Conservation (phyloP, 2,888 invertebrate species). For the Torymus texanus region DNA sequence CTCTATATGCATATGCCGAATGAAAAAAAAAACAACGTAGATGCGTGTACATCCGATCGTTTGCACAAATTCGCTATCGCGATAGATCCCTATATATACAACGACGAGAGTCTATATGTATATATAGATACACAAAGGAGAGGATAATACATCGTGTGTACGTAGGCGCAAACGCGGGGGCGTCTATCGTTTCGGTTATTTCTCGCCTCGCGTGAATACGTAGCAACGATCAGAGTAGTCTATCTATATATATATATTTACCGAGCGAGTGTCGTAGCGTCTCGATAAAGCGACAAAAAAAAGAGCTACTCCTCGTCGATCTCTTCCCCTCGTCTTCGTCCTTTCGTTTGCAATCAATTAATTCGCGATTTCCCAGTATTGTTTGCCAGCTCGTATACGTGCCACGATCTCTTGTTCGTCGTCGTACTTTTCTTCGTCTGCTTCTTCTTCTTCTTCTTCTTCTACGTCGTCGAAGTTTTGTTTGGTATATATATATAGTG, state of each 20-base stretch:
- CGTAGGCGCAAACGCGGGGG: slow-evolving; percentile 28
- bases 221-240: too few species aligned
- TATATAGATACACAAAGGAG: not conserved
- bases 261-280: too few species aligned
- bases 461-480: not conserved
- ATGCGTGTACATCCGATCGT: too few species aligned
- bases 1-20: too few species aligned
- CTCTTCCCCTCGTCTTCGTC: too few species aligned
- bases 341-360: slow-evolving; percentile 32
- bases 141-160: not conserved
- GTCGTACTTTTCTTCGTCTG: slow-evolving; percentile 8
- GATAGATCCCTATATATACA: too few species aligned
- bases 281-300: slow-evolving; percentile 14
- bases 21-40: too few species aligned
- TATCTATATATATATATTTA: not conserved
- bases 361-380: slow-evolving; percentile 39
- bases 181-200: not conserved
- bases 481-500: too few species aligned
- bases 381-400: not conserved
- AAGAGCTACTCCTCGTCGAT: too few species aligned
- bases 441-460: not conserved
- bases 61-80: too few species aligned
- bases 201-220: not conserved
- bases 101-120: too few species aligned
- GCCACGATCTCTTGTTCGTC: not conserved